phyloP scores from a whole-genome alignment of 2,888 invertebrate species.

The Calephelis perditalis region DNA sequence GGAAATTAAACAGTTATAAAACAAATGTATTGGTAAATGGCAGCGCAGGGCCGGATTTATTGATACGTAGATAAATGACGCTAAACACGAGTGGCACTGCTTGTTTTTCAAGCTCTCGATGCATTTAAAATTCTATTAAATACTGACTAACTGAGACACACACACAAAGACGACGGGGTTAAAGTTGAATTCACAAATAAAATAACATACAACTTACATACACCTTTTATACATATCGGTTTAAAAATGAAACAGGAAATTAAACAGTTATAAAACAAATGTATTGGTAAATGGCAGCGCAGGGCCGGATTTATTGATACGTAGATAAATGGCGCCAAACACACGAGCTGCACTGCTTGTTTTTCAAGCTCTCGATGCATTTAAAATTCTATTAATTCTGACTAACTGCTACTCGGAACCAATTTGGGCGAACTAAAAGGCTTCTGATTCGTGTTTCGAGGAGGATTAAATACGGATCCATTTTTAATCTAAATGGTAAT shows the following conservation, averaged over 20 bases:
- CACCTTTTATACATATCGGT: too few relatives aligned
- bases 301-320: slow-evolving; percentile 35
- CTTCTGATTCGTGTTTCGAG: too few relatives aligned
- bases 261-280: slow-evolving; percentile 30
- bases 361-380: slow-evolving; percentile 17
- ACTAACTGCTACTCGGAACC: slow-evolving; percentile 20
- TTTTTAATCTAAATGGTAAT: too few relatives aligned
- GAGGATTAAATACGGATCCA: too few relatives aligned
- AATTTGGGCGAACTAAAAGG: slow-evolving; percentile 1
- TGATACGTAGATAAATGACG: slow-evolving; percentile 34
- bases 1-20: slow-evolving; percentile 23
- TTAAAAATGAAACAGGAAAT: not conserved
- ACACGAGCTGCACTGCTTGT: slow-evolving; percentile 4
- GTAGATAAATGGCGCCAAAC: slow-evolving; percentile 31
- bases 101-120: slow-evolving; percentile 13
- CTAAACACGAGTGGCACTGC: slow-evolving; percentile 4
- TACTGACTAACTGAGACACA: slow-evolving; percentile 18
- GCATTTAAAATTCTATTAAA: slow-evolving; percentile 26
- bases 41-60: slow-evolving; percentile 35
- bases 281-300: slow-evolving; percentile 30
- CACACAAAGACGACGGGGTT: too few relatives aligned
- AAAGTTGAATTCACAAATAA: too few relatives aligned
- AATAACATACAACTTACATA: too few relatives aligned
- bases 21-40: slow-evolving; percentile 32
- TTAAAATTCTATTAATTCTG: slow-evolving; percentile 26